phyloP scores from a whole-genome alignment of 2,113 vertebrate species.

The Passer montanus region DNA sequence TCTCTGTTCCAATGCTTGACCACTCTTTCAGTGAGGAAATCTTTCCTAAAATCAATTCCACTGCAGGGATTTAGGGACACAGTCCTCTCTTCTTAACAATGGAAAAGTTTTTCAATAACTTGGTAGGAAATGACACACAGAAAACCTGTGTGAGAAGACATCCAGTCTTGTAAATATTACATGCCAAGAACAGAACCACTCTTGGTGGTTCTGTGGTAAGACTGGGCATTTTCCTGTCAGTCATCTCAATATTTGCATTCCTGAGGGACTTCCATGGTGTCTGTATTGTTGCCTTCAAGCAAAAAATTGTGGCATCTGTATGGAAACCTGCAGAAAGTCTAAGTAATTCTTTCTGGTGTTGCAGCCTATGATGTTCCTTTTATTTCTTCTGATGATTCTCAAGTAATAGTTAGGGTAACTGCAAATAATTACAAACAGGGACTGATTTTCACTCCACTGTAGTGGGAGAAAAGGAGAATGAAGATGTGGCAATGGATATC shows the following conservation, averaged over 20 bases:
- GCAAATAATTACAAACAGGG: neutral
- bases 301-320: neutral
- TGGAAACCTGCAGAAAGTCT: neutral
- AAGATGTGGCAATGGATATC: neutral
- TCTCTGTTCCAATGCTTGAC: no score
- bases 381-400: neutral
- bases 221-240: accelerated
- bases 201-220: neutral
- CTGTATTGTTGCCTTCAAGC: accelerated
- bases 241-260: neutral
- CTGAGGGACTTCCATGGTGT: neutral
- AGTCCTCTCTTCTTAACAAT: neutral
- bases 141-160: neutral
- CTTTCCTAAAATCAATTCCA: neutral
- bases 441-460: neutral
- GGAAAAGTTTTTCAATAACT: neutral
- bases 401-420: neutral
- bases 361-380: neutral
- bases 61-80: neutral
- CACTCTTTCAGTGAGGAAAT: accelerated
- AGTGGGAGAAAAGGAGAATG: neutral
- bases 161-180: neutral
- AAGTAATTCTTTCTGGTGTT: accelerated
- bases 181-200: neutral
- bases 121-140: neutral